Conservation (phyloP, 2,797 vertebrate genomes). For the Hypotaenidia philippensis region DNA sequence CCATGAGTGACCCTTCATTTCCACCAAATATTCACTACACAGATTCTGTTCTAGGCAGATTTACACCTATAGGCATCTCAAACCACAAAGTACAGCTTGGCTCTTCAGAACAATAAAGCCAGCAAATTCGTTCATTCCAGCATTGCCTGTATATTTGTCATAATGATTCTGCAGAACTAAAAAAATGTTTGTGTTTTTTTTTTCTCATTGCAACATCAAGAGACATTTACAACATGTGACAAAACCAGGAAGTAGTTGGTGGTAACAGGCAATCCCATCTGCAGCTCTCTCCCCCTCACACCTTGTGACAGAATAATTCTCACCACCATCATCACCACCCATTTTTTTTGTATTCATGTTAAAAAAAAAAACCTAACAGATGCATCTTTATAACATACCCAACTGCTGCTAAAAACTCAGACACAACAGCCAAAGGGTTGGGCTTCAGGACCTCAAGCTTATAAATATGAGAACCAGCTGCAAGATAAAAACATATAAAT, state of each 20-base stretch:
- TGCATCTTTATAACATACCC: background rate
- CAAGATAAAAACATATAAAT: background rate
- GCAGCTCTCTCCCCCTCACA: background rate
- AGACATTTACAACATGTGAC: background rate
- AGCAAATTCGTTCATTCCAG: background rate
- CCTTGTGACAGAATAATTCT: background rate
- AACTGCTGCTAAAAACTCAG: background rate
- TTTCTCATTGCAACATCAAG: background rate
- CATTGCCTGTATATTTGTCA: background rate
- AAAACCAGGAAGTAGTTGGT: background rate
- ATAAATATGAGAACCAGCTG: background rate
- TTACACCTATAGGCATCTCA: background rate
- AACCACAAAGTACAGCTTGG: background rate
- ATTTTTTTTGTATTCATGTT: background rate
- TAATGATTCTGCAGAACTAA: background rate
- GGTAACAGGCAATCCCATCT: background rate
- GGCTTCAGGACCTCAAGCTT: background rate
- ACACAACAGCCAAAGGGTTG: background rate
- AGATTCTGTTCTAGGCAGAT: background rate
- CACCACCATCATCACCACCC: background rate
- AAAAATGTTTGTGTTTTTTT: background rate
- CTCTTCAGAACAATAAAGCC: background rate
- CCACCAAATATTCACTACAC: background rate
- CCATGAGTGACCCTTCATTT: background rate
- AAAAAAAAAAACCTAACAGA: background rate